Percentiles rank a stretch among this genome's conserved stretches.
These are phyloP conservation scores for Pseudomyrmex pallidus DNA, from an alignment of 1,140 invertebrate species.

Conservation along the genomic window DNA sequence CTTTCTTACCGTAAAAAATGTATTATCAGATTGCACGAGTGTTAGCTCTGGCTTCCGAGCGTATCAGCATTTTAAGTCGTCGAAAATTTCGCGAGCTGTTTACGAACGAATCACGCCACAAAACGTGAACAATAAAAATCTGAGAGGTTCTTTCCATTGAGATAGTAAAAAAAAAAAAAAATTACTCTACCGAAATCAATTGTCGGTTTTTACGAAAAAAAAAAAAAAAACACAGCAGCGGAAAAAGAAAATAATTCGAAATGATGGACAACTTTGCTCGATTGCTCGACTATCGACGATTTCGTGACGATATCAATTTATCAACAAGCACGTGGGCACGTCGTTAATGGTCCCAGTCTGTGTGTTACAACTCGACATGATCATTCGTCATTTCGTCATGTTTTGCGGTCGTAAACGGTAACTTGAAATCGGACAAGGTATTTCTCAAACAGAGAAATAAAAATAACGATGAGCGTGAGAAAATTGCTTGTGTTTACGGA, in stretches of 20 bases:
- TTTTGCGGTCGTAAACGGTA: constrained; percentile 16
- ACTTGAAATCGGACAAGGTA: background rate
- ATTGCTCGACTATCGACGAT: constrained; percentile 37
- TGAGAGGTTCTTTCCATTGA: constrained; percentile 11
- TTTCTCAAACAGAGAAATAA: background rate
- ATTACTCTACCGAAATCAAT: no score
- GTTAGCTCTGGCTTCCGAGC: background rate
- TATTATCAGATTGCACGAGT: constrained; percentile 21
- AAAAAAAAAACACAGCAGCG: background rate
- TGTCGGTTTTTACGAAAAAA: background rate
- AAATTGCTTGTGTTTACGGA: background rate
- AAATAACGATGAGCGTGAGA: background rate
- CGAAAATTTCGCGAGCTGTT: background rate
- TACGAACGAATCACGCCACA: constrained; percentile 28
- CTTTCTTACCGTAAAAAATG: background rate
- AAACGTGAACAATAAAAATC: background rate
- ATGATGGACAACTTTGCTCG: background rate
- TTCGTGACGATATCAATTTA: constrained; percentile 71
- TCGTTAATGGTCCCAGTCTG: constrained; percentile 7
- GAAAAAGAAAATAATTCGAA: constrained; percentile 7
- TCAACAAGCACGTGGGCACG: constrained; percentile 41
- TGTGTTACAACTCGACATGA: constrained; percentile 8
- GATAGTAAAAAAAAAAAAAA: constrained; percentile 34
- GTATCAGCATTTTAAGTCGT: background rate
- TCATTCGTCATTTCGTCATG: constrained; percentile 6